Percentiles rank a stretch among this genome's conserved stretches.
phyloP scores from a whole-genome alignment of 2,888 invertebrate genomes.

The Mythimna vitellina region DNA sequence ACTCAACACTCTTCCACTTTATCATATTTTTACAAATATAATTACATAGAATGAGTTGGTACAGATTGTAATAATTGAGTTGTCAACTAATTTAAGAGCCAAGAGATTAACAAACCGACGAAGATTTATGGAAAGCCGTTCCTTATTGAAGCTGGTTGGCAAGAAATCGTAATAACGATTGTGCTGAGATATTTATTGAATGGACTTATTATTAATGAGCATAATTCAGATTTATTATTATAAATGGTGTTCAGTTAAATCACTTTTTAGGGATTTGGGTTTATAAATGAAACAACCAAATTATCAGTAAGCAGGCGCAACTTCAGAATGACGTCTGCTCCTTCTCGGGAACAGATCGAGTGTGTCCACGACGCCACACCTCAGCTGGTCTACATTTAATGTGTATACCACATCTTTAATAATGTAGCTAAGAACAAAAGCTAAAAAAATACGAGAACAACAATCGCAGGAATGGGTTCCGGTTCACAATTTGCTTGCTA shows the following conservation, averaged over 20 bases:
- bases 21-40: no score
- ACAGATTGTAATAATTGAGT: conserved; percentile 3
- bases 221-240: conserved; percentile 2
- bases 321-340: no score
- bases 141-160: conserved; percentile 8
- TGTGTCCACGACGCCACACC: no score
- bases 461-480: not conserved
- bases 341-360: no score
- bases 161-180: conserved; percentile 5
- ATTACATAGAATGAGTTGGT: no score
- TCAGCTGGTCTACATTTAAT: no score
- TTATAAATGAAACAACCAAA: no score
- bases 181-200: conserved; percentile 12
- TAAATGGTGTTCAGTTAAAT: no score
- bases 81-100: conserved; percentile 23
- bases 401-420: no score
- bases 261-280: no score
- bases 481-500: not conserved
- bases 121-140: conserved; percentile 23
- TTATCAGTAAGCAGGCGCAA: no score
- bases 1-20: no score
- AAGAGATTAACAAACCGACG: conserved; percentile 8
- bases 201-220: not conserved
- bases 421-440: not conserved
- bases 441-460: not conserved